A percentile compares a stretch with the other conserved stretches of the same genome.
Evolutionary conservation across 2,113 vertebrate species (phyloP).

Genomic region (Gadus chalcogrammus): DNA sequence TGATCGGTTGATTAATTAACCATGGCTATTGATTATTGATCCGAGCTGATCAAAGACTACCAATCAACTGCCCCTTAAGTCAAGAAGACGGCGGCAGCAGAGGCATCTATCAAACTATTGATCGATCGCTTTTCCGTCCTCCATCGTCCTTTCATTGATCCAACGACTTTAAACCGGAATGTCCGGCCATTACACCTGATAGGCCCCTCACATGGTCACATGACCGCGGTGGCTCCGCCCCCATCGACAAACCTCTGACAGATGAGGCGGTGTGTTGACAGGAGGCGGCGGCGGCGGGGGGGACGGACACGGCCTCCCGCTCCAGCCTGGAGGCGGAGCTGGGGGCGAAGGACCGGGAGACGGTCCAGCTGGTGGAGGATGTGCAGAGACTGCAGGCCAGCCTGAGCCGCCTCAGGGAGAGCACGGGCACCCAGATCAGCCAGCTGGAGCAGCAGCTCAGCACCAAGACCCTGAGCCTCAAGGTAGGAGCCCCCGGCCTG

Average conservation of each 20-base stretch:
- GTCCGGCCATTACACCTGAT: too few relatives aligned
- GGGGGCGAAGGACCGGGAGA: conserved; percentile 94
- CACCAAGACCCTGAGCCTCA: conserved; percentile 85
- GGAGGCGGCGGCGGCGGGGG: not conserved
- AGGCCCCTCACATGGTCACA: too few relatives aligned
- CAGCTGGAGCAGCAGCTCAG: conserved; percentile 94
- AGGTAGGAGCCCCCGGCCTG: conserved; percentile 63
- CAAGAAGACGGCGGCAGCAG: not conserved
- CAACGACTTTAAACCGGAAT: not conserved
- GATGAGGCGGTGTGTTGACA: not conserved
- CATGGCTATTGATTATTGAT: conserved; percentile 11
- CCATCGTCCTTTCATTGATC: not conserved
- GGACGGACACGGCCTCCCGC: conserved; percentile 77
- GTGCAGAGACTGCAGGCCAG: conserved; percentile 96
- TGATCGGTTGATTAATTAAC: conserved; percentile 13
- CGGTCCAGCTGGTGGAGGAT: conserved; percentile 92
- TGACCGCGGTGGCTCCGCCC: not conserved
- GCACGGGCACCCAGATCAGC: conserved; percentile 88
- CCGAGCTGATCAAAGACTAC: not conserved
- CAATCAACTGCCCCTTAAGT: conserved; percentile 3
- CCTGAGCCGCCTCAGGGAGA: conserved; percentile 92
- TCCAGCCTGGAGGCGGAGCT: conserved; percentile 92
- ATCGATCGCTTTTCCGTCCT: not conserved
- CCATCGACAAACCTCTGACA: not conserved
- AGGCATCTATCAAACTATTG: not conserved